Conservation (phyloP, 1,140 invertebrate genomes). For the Venturia canescens region DNA sequence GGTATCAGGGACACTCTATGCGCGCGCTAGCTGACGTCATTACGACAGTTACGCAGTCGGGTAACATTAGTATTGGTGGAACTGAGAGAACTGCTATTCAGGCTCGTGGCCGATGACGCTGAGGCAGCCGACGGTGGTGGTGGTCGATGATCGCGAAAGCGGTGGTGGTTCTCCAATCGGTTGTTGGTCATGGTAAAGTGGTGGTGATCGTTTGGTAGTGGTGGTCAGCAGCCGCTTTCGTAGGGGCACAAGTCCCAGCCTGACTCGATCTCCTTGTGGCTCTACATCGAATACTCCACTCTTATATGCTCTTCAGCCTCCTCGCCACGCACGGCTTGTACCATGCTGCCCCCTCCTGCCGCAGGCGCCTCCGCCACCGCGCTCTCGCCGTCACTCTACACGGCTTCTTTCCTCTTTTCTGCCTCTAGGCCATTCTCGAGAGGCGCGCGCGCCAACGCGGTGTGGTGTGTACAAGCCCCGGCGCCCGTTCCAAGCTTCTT, state of each 20-base stretch:
- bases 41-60: neutral
- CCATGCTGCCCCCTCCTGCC: constrained; percentile 68
- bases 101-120: constrained; percentile 10
- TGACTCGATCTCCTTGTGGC: constrained; percentile 61
- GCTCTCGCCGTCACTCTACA: constrained; percentile 74
- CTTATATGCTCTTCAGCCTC: constrained; percentile 40
- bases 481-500: constrained; percentile 51
- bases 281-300: neutral
- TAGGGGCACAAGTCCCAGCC: constrained; percentile 45
- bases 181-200: constrained; percentile 37
- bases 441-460: constrained; percentile 75
- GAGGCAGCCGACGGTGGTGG: constrained; percentile 3
- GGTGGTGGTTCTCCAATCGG: constrained; percentile 42
- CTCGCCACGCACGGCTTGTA: constrained; percentile 61
- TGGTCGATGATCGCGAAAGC: constrained; percentile 33
- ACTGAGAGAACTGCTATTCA: constrained; percentile 1
- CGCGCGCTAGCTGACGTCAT: constrained; percentile 26
- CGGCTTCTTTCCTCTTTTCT: constrained; percentile 74
- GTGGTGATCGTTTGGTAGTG: constrained; percentile 46
- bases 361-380: constrained; percentile 61
- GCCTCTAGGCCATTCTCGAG: constrained; percentile 77
- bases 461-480: constrained; percentile 54
- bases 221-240: constrained; percentile 56
- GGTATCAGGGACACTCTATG: constrained; percentile 6
- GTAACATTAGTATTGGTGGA: constrained; percentile 21